Base-by-base conservation (phyloP, 2,888 invertebrate species). In the Gastracanthus pulcherrimus region DNA sequence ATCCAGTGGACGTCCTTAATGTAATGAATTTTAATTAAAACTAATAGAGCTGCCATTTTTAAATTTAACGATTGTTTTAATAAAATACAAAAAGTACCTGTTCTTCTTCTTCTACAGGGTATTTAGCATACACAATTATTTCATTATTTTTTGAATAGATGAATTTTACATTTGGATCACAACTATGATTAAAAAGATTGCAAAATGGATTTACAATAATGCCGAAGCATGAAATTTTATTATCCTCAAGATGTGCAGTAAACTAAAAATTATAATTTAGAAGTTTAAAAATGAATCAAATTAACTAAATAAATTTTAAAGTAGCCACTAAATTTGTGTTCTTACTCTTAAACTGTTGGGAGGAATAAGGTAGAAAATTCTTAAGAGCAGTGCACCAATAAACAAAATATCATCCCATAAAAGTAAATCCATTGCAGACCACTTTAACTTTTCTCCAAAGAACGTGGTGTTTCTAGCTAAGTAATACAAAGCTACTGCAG, bases 341-440 rank as follows among this genome's bases (percentile, higher is more conserved):
- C 55, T 13, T 58, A 58, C 55, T 2, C 0, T 2, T 58, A 11
- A 13, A 29, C 0, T 3, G 26, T 0, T 11, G 23, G 5, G 0
- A 31, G 4, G 0, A 6, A 60, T 0, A n/a, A 31, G 6, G 11
- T 16, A n/a, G 16, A 13, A 60, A 11, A 82, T 62, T 60, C 36
- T 80, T 16, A 97, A 92, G 31, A 98, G 88, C 29, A 95, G 90
- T 4, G 94, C 94, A 34, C 95, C 95, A 86, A 94, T 83, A 89
- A 93, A 93, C 89, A 88, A 92, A 92, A 86, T 89, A 88, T 85
- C 87, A 83, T 74, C 90, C 88, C 85, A 84, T 29, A 80, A 67
- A 23, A 80, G 76, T 58, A 92, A 90, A 0, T 90, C 87, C 6
- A 89, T 87, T 9, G 92, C 88, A 19, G 45, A 36, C 4, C 23